Conservation (phyloP, 2,113 vertebrate species). For the Lynx canadensis region DNA sequence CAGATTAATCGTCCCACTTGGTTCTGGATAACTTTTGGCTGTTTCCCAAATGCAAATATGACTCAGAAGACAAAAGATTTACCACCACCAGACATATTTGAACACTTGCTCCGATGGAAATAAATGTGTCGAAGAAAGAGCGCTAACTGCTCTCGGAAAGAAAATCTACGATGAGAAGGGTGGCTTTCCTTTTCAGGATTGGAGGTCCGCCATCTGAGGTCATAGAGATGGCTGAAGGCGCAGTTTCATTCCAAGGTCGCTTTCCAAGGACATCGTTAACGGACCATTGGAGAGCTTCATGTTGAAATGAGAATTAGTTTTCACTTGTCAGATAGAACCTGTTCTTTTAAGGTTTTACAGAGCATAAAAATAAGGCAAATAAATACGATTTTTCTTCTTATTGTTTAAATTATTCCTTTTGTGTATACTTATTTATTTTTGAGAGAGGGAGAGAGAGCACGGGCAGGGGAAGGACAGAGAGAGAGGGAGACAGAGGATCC, state of each 20-base stretch:
- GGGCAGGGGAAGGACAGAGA: no score
- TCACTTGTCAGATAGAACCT: constrained; percentile 32
- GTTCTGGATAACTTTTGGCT: neutral
- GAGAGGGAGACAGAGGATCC: no score
- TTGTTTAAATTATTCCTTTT: no score
- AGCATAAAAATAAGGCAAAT: neutral
- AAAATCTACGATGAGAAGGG: neutral
- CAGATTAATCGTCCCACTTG: neutral
- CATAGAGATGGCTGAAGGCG: neutral
- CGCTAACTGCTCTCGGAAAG: neutral
- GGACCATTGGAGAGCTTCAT: neutral
- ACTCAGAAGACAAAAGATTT: constrained; percentile 18
- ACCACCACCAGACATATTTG: neutral
- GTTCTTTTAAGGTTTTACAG: neutral
- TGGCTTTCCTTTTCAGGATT: neutral
- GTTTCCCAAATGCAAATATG: constrained; percentile 37
- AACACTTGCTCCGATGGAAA: neutral
- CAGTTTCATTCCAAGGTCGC: neutral
- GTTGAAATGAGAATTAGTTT: neutral
- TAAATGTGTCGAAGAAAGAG: constrained; percentile 31
- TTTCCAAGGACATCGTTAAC: constrained; percentile 8
- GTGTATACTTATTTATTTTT: no score
- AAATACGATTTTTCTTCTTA: neutral
- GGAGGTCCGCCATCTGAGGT: neutral
- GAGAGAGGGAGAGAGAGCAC: no score